phyloP scores from a whole-genome alignment of 2,113 vertebrate species.

The Leptobrachium ailaonicum region DNA sequence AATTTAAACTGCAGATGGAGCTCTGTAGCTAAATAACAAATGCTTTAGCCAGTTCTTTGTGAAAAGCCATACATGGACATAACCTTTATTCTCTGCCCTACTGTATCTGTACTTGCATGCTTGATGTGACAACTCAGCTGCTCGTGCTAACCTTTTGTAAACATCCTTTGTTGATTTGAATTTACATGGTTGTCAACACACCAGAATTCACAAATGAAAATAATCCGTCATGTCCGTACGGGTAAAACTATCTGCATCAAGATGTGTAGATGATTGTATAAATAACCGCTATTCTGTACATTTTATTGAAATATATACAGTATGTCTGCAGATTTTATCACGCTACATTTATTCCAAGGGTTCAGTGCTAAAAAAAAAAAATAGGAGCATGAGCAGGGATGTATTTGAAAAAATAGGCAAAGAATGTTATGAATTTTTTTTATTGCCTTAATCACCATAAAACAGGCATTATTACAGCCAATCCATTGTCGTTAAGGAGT shows the following conservation, averaged over 20 bases:
- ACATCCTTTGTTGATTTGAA: background rate
- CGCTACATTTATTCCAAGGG: background rate
- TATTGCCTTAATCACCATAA: too few species aligned
- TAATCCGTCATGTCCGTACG: too few species aligned
- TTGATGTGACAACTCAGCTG: background rate
- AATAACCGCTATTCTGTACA: background rate
- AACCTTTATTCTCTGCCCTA: background rate
- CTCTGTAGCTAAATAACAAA: slow-evolving; percentile 14
- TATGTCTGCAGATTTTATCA: background rate
- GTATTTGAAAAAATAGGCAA: background rate
- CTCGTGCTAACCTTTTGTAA: background rate
- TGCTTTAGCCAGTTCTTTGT: background rate
- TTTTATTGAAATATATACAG: background rate
- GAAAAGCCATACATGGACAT: background rate
- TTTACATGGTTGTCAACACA: too few species aligned
- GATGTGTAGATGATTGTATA: too few species aligned
- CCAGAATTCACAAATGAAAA: too few species aligned
- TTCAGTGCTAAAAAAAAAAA: background rate
- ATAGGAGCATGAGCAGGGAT: background rate
- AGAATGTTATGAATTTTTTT: background rate
- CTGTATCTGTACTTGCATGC: background rate
- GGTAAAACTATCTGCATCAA: too few species aligned
- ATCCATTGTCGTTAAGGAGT: too few species aligned
- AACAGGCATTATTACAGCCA: too few species aligned
- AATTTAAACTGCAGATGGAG: slow-evolving; percentile 36